Conservation (phyloP, 2,888 invertebrate genomes). For the Lutraria lutraria region DNA sequence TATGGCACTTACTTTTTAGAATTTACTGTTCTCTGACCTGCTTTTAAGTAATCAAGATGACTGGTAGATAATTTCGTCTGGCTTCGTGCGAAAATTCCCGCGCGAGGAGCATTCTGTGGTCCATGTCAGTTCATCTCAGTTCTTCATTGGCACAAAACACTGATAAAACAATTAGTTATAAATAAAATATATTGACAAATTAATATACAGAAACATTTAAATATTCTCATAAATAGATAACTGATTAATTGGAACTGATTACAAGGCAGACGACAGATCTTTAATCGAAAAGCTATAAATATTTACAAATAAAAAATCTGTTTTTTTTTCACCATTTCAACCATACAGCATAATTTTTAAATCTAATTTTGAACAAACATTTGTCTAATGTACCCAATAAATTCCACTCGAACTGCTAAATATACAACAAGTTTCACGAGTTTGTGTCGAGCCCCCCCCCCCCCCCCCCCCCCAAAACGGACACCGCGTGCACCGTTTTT, state of each 20-base stretch:
- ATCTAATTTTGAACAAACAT: no score
- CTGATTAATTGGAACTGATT: neutral
- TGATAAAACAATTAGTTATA: neutral
- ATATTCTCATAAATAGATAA: neutral
- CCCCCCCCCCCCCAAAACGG: no score
- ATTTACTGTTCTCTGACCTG: neutral
- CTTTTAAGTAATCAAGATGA: neutral
- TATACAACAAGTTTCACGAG: no score
- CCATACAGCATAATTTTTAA: no score
- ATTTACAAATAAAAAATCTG: no score
- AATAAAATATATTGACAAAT: neutral
- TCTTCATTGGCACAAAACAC: neutral
- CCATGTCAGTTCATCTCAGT: neutral
- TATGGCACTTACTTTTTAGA: neutral
- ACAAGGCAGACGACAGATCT: neutral
- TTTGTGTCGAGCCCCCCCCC: no score
- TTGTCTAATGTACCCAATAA: no score
- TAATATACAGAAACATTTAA: neutral
- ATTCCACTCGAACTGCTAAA: no score
- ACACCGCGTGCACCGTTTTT: no score
- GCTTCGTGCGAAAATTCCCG: neutral
- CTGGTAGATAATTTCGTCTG: neutral
- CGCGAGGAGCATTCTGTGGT: neutral
- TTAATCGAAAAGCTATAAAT: neutral
- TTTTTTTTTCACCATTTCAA: no score